Conservation (phyloP, 2,888 invertebrate species). For the Steinernema carpocapsae region DNA sequence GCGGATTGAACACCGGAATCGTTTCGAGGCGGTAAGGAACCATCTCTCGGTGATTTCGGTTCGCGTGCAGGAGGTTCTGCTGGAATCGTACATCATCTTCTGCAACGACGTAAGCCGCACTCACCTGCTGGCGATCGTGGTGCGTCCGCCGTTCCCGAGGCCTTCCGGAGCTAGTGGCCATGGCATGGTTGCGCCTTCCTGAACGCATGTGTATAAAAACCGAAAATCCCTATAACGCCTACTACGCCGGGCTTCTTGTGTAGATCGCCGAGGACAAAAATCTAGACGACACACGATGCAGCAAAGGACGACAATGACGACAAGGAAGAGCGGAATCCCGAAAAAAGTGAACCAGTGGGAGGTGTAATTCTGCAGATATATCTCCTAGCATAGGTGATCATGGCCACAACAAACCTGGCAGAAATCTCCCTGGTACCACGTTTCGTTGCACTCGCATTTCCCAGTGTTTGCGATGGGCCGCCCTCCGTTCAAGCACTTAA, state of each 20-base stretch:
- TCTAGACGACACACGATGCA: slow-evolving; percentile 61
- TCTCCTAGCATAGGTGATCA: slow-evolving; percentile 5
- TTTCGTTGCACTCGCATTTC: slow-evolving; percentile 45
- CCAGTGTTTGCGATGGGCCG: slow-evolving; percentile 38
- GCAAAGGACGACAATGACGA: slow-evolving; percentile 56
- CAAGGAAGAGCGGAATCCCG: slow-evolving; percentile 49
- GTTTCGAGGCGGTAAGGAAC: slow-evolving; percentile 43
- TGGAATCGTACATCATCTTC: neutral
- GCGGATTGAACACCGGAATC: slow-evolving; percentile 47
- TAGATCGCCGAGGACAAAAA: slow-evolving; percentile 53
- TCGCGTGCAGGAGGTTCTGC: neutral
- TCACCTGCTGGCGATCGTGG: slow-evolving; percentile 17
- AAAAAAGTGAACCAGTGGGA: slow-evolving; percentile 53
- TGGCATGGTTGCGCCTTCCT: neutral
- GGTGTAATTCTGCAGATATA: slow-evolving; percentile 47
- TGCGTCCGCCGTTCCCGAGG: neutral
- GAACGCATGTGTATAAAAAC: neutral
- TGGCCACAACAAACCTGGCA: slow-evolving; percentile 43
- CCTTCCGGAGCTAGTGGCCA: neutral
- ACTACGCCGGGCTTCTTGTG: slow-evolving; percentile 2
- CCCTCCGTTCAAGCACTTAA: slow-evolving; percentile 57
- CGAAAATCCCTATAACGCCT: neutral
- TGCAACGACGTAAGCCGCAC: neutral
- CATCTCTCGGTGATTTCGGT: neutral
- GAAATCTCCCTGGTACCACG: slow-evolving; percentile 53